Base-by-base conservation (phyloP, 2,888 invertebrate species). In the Hypolimnas misippus region DNA sequence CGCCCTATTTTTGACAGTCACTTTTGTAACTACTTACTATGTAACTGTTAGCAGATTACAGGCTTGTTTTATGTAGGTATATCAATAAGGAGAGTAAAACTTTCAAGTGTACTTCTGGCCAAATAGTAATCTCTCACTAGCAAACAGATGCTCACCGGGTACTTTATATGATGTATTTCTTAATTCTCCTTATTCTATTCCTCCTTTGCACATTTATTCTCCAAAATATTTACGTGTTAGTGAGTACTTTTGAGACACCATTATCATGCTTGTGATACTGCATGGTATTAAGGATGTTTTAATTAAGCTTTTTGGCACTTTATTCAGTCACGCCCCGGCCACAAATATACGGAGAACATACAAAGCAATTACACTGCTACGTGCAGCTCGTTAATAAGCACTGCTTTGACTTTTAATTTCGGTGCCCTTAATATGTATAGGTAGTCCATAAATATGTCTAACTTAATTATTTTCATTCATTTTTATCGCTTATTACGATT, bases 351-450 rank as follows among this genome's bases (percentile, higher is more conserved):
- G 55, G 42, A 55, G 42, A 42, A 58, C 58, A 61, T 35, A 59
- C 51, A 61, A 49, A 61, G 55, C 61, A 66, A 66, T 66, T 58
- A 66, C 19, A 17, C 17, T 55, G 42, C 19, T 56, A 66, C 66
- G 66, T 66, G 66, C 17, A n/a, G 16, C 6, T 44, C 52, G 55
- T 57, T 56, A 62, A 55, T 64, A 58, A 33, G 25, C 44, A 55
- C 55, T 29, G 50, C 54, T 64, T 25, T 58, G 55, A 64, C 29
- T 58, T 55, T 62, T 59, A 59, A 59, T 60, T 33, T 16, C 25
- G 16, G n/a, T 59, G 0, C 14, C 14, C 49, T 29, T 29, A 29
- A n/a, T n/a, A 46, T 25, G 14, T 5, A 35, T 35, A 12, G 6
- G 35, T 38, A 33, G 33, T 16, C 42, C 8, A 40, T 7, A 40